Base-by-base conservation (phyloP, 2,113 vertebrate genomes). In the Amblyornis subalaris region DNA sequence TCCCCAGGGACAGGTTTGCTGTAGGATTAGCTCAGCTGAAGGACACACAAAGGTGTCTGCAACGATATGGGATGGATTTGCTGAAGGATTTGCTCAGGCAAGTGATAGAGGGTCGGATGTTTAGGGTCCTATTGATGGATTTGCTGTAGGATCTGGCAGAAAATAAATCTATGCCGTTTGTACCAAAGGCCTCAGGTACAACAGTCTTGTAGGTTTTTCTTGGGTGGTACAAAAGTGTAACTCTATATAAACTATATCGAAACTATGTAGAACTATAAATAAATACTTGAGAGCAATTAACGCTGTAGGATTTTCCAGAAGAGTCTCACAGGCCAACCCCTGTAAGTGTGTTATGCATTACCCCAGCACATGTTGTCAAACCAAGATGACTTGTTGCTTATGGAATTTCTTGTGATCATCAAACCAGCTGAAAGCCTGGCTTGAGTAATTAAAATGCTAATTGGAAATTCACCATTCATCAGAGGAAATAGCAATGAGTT, bases 361-460 rank as follows among this genome's bases (percentile, higher is more conserved):
- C 24, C 7, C 44, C 42, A 53, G 65, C 48, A 45, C 23, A 0
- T 24, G 64, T 38, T 93, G 72, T 90, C 64, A 91, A 85, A 90
- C 57, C 25, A 42, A 87, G 82, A 93, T 65, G 95, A 96, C 80
- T 95, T 96, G 80, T 92, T 93, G 64, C 91, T 96, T 91, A 57
- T 65, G 71, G 71, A 97, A 77, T 90, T 94, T 88, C 74, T 90
- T 97, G 71, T 94, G 94, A 96, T 95, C 88, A 90, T 90, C 85
- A 95, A 97, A 95, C 86, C 93, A 96, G 88, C 88, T 97, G 86
- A 96, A 93, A 95, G 91, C 84, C 96, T 97, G 92, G 92, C 73
- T 96, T 96, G 94, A 97, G 96, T 97, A 98, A 98, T 97, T 98
- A 97, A 98, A 98, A 97, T 96, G 95, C 95, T 98, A 98, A 98